Evolutionary conservation across 2,888 invertebrate species (phyloP), one percentile per base, ranked within the genome.

Genomic region (Ichneumoninae sp.): DNA sequence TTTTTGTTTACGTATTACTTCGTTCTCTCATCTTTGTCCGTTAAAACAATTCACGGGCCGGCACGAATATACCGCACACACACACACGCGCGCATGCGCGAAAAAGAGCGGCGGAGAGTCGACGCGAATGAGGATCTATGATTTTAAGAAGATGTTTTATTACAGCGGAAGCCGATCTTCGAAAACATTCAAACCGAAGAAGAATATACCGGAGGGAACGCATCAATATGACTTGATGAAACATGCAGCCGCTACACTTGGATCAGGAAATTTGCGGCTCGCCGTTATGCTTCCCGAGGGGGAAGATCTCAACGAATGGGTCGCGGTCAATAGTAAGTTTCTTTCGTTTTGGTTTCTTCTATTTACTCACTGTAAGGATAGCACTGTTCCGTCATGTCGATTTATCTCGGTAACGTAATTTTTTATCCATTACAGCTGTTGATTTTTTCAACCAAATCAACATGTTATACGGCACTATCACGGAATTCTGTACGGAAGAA

Each of bases 361-460:
- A 65, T 40, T 33, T 69, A 30, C 33, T 7, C 19, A 33, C 33
- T 6, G 0, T n/a, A 6, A 13, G 13, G 22, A 30, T 30, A 5
- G 5, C 16, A 16, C 60, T 6, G 26, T 19, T 65, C 47, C 1
- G 16, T 57, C 16, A 4, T 26, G 13, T 47, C 60, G 33, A 6
- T 62, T 30, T 30, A 7, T 62, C 4, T 69, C 4, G 3, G 3
- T 62, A 50, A 74, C 57, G 3, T 26, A 8, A 30, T 65, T 10
- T 65, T 36, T 26, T 50, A 30, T 33, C 86, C 84, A 81, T 95
- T 95, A 60, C 94, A 99, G 99, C 99, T 91, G 99, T 99, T 86
- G 99, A 99, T 94, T 99, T 99, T 94, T 99, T 99, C 95, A 99
- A 99, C 94, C 99, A 99, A 96, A 99, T 99, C 93, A 99, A 99